Conservation (phyloP, 2,113 vertebrate genomes). For the Poeciliopsis retropinna region DNA sequence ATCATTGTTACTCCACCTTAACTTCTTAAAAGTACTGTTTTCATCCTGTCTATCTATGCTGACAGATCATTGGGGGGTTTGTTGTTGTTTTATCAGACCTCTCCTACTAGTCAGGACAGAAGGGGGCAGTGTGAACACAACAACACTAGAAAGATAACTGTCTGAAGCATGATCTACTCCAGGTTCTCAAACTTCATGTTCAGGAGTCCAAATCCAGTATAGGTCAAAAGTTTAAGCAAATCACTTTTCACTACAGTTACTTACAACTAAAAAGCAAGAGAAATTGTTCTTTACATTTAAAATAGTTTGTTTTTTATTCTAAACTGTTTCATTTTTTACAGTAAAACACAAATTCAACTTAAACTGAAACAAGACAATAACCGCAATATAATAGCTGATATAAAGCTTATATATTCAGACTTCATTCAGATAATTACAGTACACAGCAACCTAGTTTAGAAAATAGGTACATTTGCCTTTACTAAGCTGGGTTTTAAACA, state of each 20-base stretch:
- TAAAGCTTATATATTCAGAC: no score
- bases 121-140: constrained; percentile 74
- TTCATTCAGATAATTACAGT: no score
- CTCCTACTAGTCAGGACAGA: constrained; percentile 55
- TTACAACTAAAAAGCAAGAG: not conserved
- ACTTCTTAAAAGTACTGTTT: constrained; percentile 3
- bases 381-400: not conserved
- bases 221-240: not conserved
- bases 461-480: no score
- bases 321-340: no score
- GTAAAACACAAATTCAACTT: not conserved
- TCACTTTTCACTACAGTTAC: not conserved
- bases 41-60: constrained; percentile 31
- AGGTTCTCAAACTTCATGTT: not conserved
- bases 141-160: constrained; percentile 46
- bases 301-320: no score
- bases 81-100: constrained; percentile 41
- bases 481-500: no score
- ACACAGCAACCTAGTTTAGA: no score
- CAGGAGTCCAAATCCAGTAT: no score
- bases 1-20: not conserved
- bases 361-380: not conserved
- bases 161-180: constrained; percentile 12
- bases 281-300: not conserved
- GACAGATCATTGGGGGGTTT: constrained; percentile 46